Percentiles rank a stretch among this genome's conserved stretches.
phyloP scores from a whole-genome alignment of 1,140 invertebrate species.

The Zaprionus vittiger region DNA sequence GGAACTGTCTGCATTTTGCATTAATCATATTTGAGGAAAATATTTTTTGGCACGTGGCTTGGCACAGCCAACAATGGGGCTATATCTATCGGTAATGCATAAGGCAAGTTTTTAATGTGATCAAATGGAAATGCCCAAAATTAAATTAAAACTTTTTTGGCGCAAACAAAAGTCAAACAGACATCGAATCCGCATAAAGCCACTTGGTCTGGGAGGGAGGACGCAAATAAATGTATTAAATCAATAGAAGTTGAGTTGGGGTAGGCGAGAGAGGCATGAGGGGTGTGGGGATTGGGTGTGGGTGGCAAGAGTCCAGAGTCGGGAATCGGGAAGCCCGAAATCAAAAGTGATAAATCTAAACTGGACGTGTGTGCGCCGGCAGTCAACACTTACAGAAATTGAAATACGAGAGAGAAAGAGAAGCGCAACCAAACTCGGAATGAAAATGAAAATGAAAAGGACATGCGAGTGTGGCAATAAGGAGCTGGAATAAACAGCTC shows the following conservation, averaged over 20 bases:
- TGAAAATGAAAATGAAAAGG: conserved; percentile 58
- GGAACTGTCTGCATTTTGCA: conserved; percentile 26
- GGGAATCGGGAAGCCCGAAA: conserved; percentile 45
- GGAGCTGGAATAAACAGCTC: conserved; percentile 44
- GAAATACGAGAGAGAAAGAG: conserved; percentile 41
- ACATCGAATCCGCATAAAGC: conserved; percentile 23
- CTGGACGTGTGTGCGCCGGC: conserved; percentile 65
- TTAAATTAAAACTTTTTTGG: conserved; percentile 69
- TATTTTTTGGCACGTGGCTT: conserved; percentile 13
- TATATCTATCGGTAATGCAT: conserved; percentile 24
- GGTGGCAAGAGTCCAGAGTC: conserved; percentile 3
- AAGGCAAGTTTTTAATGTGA: conserved; percentile 73
- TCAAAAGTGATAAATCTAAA: conserved; percentile 83
- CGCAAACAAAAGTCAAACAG: conserved; percentile 57
- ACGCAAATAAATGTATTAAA: conserved; percentile 78
- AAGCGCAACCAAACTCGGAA: conserved; percentile 28
- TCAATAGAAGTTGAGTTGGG: conserved; percentile 60
- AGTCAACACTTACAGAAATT: conserved; percentile 73
- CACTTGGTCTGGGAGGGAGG: conserved; percentile 10
- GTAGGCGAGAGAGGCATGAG: neutral
- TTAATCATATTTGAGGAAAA: conserved; percentile 28
- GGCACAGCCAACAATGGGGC: neutral
- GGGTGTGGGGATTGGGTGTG: neutral
- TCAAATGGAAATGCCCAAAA: conserved; percentile 55
- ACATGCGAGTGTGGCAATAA: conserved; percentile 34